Evolutionary conservation across 2,888 invertebrate genomes (phyloP).

Genomic region (Griposia aprilina): DNA sequence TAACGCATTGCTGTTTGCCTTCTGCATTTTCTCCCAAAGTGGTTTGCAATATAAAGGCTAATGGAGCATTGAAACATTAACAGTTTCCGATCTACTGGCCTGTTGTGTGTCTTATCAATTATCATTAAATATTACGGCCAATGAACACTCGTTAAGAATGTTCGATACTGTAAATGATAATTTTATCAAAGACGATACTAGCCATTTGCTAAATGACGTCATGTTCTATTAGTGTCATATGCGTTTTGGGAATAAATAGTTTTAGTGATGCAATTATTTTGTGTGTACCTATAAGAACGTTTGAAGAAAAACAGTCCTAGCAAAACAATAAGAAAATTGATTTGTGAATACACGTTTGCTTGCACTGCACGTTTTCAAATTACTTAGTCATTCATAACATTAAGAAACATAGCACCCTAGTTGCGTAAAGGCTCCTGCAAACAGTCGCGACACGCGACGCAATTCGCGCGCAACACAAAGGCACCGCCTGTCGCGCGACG

Average conservation of each 20-base stretch:
- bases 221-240: background rate
- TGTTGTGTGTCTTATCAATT: constrained; percentile 45
- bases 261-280: background rate
- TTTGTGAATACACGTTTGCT: no score
- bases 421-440: no score
- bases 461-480: no score
- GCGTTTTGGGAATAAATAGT: background rate
- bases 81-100: constrained; percentile 62
- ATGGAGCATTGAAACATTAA: constrained; percentile 58
- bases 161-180: constrained; percentile 32
- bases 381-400: no score
- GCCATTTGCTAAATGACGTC: constrained; percentile 25
- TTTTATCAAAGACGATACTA: constrained; percentile 27
- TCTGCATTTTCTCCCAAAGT: background rate
- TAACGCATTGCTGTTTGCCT: background rate
- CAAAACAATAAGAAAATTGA: background rate
- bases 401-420: no score
- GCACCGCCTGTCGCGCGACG: no score
- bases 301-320: background rate
- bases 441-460: no score
- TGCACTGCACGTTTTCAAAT: no score
- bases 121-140: constrained; percentile 60
- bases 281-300: no score
- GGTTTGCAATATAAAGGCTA: constrained; percentile 45
- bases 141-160: constrained; percentile 37